These are phyloP conservation scores for Brassicogethes aeneus DNA, from an alignment of 2,888 invertebrate genomes.

Conservation along the genomic window DNA sequence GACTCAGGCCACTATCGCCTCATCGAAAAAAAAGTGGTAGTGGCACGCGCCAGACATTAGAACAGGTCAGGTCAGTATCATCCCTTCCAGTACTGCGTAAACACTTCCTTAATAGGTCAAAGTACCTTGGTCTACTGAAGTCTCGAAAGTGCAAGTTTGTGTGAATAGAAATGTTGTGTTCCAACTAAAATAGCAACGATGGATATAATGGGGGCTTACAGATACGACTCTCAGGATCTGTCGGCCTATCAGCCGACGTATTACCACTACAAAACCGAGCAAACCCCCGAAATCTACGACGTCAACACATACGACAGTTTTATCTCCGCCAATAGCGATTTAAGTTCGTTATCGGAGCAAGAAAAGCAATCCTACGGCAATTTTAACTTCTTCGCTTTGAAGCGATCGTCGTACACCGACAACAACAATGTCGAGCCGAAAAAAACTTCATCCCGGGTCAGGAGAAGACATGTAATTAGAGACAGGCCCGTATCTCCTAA, in stretches of 20 bases:
- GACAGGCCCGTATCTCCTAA: conserved; percentile 37
- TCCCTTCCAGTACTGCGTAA: conserved; percentile 20
- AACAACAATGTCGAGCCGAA: conserved; percentile 12
- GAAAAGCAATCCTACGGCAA: conserved; percentile 28
- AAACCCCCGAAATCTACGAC: conserved; percentile 26
- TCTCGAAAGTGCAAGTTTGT: background rate
- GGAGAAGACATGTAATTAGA: conserved; percentile 24
- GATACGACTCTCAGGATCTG: conserved; percentile 13
- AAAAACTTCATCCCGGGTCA: conserved; percentile 7
- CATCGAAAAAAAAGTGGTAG: conserved; percentile 20
- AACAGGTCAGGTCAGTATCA: conserved; percentile 36
- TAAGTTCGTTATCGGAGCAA: conserved; percentile 27
- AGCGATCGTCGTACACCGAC: conserved; percentile 20
- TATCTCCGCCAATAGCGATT: conserved; percentile 27
- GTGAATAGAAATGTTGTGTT: background rate
- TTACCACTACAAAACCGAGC: conserved; percentile 9
- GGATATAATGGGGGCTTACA: conserved; percentile 31
- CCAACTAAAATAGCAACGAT: conserved; percentile 11
- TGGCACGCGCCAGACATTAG: conserved; percentile 31
- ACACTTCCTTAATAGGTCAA: conserved; percentile 1
- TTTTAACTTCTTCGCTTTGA: conserved; percentile 29
- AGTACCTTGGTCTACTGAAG: background rate
- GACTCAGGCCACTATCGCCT: conserved; percentile 20
- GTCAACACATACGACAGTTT: conserved; percentile 33
- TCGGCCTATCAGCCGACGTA: conserved; percentile 7